A percentile compares a stretch with the other conserved stretches of the same genome.
Evolutionary conservation across 2,888 invertebrate species (phyloP).

Genomic region (Cerastoderma edule): DNA sequence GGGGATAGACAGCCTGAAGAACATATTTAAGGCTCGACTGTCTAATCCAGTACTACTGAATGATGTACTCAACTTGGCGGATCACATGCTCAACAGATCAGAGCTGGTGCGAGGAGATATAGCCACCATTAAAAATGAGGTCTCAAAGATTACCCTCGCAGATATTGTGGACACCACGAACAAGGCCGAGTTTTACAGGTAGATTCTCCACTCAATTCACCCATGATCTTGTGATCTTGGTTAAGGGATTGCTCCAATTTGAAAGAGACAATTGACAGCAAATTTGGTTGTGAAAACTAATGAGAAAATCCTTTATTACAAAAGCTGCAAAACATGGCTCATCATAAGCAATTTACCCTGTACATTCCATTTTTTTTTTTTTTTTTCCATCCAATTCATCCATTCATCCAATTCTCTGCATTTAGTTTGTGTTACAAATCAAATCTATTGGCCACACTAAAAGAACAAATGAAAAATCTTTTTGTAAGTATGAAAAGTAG

Average conservation of each 20-base stretch:
- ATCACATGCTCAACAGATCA: constrained; percentile 60
- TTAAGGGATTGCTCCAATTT: background rate
- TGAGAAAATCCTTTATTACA: background rate
- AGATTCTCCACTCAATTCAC: background rate
- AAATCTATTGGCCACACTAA: too few species aligned
- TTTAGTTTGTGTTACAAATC: too few species aligned
- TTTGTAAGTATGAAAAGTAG: too few species aligned
- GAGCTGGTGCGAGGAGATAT: constrained; percentile 56
- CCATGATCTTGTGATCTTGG: background rate
- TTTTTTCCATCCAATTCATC: too few species aligned
- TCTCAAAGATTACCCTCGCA: constrained; percentile 56
- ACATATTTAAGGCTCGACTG: constrained; percentile 54
- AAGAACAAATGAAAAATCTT: too few species aligned
- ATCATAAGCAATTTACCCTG: background rate
- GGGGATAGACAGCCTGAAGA: constrained; percentile 58
- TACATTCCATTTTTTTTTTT: too few species aligned
- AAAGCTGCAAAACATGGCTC: background rate
- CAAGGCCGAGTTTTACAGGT: constrained; percentile 70
- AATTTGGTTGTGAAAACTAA: background rate
- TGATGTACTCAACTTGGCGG: constrained; percentile 48
- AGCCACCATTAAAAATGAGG: constrained; percentile 46
- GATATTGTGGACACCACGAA: constrained; percentile 49
- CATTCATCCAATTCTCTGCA: too few species aligned
- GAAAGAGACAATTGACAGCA: background rate
- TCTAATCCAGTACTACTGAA: constrained; percentile 56